phyloP scores from a whole-genome alignment of 2,113 vertebrate genomes.

The Strigops habroptila region DNA sequence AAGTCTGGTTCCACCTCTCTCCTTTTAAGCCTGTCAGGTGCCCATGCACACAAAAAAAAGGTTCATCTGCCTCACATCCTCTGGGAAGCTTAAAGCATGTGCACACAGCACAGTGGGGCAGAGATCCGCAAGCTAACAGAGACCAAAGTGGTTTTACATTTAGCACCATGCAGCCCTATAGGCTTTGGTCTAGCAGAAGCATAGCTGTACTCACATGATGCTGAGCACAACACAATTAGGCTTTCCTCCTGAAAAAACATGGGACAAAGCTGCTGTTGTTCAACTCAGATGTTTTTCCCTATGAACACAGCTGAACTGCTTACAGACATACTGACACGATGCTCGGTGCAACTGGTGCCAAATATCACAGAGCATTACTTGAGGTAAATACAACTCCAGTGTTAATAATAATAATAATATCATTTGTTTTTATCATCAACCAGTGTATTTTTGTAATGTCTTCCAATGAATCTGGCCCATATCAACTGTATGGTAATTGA shows the following conservation, averaged over 20 bases:
- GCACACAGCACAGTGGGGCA: neutral
- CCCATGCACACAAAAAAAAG: neutral
- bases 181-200: neutral
- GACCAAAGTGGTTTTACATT: neutral
- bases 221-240: neutral
- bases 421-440: neutral
- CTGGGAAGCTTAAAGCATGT: neutral
- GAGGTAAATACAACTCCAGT: neutral
- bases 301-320: neutral
- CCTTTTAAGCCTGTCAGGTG: neutral
- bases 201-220: neutral
- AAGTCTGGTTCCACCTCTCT: neutral
- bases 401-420: neutral
- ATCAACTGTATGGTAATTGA: neutral
- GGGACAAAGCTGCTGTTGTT: neutral
- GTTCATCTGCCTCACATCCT: neutral
- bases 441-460: neutral
- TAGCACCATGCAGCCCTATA: neutral
- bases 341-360: neutral
- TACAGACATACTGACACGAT: accelerated
- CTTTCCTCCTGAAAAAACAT: neutral
- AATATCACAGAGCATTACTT: neutral
- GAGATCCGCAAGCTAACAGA: neutral
- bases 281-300: neutral
- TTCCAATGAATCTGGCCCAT: neutral